Base-by-base conservation (phyloP, 2,888 invertebrate species). In the Phaonia tiefii region DNA sequence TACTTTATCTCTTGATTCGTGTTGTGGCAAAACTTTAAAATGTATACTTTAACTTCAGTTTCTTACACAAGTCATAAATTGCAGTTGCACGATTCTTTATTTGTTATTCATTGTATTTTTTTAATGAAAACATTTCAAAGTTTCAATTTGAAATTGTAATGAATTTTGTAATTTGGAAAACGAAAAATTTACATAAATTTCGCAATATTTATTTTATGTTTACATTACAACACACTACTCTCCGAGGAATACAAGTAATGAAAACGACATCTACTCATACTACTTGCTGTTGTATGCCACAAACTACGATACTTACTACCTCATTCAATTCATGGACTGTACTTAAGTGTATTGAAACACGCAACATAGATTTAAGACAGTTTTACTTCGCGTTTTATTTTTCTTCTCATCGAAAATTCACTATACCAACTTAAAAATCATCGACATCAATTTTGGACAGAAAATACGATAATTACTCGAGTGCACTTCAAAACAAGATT, bases 171-270 rank as follows among this genome's bases (percentile, higher is more conserved):
- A 39, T 42, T 42, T 63, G 20, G 39, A 39, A 63, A 63, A 20
- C 37, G 42, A 17, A 31, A 63, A 63, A 63, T 63, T 63, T 63
- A 22, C 42, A 63, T 63, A 63, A 63, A 63, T 63, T 63, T 63
- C 17, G 42, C 42, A 60, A 60, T 31, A 39, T 42, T 63, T 63
- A 63, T 63, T 20, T 17, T 22, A 63, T 42, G 22, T 42, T 11
- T 20, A 37, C 42, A 42, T 31, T 31, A 42, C 39, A 22, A 22
- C n/a, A n/a, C n/a, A n/a, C 22, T 10, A 39, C 39, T 15, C n/a
- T n/a, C n/a, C 51, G 39, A 39, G 60, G 10, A 39, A 63, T 15
- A 42, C 58, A 1, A 2, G n/a, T 4, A 31, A 31, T 8, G 31
- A 31, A 46, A 46, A 46, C n/a, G 15, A 46, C 44, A 22, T 22